Conservation (phyloP, 1,140 invertebrate species). For the Psilanteris sp. region DNA sequence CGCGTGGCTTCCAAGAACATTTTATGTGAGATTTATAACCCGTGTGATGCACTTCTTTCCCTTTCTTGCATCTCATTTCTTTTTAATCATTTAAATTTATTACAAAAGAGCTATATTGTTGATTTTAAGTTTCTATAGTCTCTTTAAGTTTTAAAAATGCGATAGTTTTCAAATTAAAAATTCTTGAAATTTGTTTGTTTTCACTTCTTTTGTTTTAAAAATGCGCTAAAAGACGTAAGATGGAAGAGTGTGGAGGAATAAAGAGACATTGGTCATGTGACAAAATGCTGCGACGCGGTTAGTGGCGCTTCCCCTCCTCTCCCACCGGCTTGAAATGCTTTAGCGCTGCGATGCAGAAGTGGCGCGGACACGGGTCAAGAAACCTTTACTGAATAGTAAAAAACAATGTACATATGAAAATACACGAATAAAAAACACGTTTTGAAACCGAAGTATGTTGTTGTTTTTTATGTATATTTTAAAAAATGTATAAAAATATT, state of each 20-base stretch:
- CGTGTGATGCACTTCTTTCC: constrained; percentile 1
- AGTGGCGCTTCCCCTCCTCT: constrained; percentile 13
- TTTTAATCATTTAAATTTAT: constrained; percentile 1
- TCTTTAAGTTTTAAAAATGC: no score
- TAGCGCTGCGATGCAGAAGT: constrained; percentile 6
- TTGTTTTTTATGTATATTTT: no score
- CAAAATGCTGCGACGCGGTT: neutral
- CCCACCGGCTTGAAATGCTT: constrained; percentile 33
- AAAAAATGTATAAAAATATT: no score
- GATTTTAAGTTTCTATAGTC: no score
- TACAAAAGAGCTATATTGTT: neutral
- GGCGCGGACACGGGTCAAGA: constrained; percentile 9
- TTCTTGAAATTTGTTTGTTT: no score
- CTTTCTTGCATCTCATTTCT: neutral
- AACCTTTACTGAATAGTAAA: constrained; percentile 15
- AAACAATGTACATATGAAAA: constrained; percentile 51
- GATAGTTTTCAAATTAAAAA: no score
- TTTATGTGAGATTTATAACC: constrained; percentile 12
- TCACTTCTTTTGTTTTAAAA: no score
- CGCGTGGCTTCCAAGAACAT: constrained; percentile 34
- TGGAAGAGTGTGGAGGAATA: neutral
- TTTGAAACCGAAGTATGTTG: constrained; percentile 18
- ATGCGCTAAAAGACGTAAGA: neutral
- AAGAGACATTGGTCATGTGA: neutral
- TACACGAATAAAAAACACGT: constrained; percentile 45